These are phyloP conservation scores for Drosophila mojavensis DNA, from an alignment of 1,140 invertebrate genomes.

Conservation along the genomic window DNA sequence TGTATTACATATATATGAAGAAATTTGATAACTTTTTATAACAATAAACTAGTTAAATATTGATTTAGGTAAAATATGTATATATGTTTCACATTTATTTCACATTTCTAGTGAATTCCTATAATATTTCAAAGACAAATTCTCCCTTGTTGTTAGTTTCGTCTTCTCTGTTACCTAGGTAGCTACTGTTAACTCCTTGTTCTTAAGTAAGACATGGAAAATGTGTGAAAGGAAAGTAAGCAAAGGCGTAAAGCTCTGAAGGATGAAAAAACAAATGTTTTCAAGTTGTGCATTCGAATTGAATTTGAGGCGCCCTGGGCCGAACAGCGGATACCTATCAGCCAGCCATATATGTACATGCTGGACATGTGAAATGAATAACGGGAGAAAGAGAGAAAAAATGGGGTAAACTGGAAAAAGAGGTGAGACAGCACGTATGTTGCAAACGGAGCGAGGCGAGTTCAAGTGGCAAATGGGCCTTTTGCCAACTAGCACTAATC, in stretches of 20 bases:
- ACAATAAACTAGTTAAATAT: no score
- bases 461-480: conserved; percentile 37
- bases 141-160: no score
- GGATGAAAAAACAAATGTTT: neutral
- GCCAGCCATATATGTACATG: neutral
- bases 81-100: no score
- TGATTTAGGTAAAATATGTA: no score
- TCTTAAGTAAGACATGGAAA: no score
- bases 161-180: no score
- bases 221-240: no score
- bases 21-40: no score
- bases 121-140: no score
- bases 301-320: conserved; percentile 6
- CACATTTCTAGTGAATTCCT: no score
- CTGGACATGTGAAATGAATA: conserved; percentile 1
- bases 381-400: neutral
- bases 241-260: neutral
- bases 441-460: neutral
- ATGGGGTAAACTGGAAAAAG: neutral
- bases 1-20: no score
- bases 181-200: no score
- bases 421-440: neutral
- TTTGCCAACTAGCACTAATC: conserved; percentile 32
- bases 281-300: conserved; percentile 23
- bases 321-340: neutral